Evolutionary conservation across 2,888 invertebrate species (phyloP).

Genomic region (Standfussiana lucernea): DNA sequence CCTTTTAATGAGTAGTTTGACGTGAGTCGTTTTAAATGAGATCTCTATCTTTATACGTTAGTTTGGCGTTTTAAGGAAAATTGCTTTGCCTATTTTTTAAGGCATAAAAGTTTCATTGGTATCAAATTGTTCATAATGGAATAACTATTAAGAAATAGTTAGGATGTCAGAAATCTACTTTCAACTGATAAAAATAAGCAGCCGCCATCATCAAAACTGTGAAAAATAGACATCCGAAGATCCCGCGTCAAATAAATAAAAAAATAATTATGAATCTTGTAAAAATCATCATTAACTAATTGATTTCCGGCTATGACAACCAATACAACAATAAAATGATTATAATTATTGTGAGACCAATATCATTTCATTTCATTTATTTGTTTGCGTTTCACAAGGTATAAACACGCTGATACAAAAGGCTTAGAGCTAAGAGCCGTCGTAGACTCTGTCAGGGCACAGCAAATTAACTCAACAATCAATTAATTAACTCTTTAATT

Average conservation of each 20-base stretch:
- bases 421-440: no score
- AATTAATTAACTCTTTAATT: no score
- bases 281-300: not conserved
- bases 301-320: not conserved
- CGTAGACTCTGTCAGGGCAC: no score
- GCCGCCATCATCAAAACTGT: not conserved
- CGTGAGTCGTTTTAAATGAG: slow-evolving; percentile 54
- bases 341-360: no score
- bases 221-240: not conserved
- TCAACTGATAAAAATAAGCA: no score
- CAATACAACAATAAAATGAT: not conserved
- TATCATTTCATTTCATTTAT: no score
- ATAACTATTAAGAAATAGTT: not conserved
- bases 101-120: not conserved
- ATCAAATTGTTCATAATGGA: not conserved
- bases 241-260: not conserved
- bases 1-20: slow-evolving; percentile 56
- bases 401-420: no score
- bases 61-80: slow-evolving; percentile 10
- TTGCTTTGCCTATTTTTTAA: not conserved
- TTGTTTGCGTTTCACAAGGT: no score
- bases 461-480: no score
- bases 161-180: not conserved
- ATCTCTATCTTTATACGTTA: slow-evolving; percentile 35
- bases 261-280: not conserved